Conservation (phyloP, 2,797 vertebrate genomes). For the Epinephelus coioides region DNA sequence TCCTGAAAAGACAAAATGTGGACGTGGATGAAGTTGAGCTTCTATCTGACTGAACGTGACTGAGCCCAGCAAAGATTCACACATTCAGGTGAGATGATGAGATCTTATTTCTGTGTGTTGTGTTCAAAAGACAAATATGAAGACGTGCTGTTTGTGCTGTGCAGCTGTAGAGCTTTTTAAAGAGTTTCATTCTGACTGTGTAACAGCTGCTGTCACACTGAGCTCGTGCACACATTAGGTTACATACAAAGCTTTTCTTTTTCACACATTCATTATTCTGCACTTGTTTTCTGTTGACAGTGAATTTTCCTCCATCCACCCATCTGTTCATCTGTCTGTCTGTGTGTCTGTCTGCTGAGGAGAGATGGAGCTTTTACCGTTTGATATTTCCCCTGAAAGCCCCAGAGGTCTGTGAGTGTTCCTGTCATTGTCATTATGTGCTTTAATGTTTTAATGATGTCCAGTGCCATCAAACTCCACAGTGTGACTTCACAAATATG, state of each 20-base stretch:
- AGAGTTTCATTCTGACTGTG: background rate
- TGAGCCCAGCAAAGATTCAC: background rate
- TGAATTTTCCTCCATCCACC: background rate
- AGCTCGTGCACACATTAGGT: background rate
- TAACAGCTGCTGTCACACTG: too few relatives aligned
- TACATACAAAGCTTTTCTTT: background rate
- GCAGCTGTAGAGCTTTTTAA: background rate
- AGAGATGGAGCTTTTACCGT: slow-evolving; percentile 50
- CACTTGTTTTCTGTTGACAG: background rate
- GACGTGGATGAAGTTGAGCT: background rate
- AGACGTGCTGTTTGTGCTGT: background rate
- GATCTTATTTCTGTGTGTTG: background rate
- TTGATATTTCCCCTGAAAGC: slow-evolving; percentile 10
- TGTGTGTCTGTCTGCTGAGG: background rate
- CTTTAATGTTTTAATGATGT: background rate
- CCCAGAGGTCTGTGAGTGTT: slow-evolving; percentile 46
- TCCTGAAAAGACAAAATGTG: slow-evolving; percentile 18
- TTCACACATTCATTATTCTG: background rate
- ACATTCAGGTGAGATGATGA: slow-evolving; percentile 14
- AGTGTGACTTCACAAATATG: background rate
- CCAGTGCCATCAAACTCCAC: background rate
- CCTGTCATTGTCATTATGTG: background rate
- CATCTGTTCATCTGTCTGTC: background rate
- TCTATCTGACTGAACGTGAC: background rate
- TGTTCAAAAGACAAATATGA: background rate